phyloP scores from a whole-genome alignment of 2,888 invertebrate genomes.

The Epinotia demarniana region DNA sequence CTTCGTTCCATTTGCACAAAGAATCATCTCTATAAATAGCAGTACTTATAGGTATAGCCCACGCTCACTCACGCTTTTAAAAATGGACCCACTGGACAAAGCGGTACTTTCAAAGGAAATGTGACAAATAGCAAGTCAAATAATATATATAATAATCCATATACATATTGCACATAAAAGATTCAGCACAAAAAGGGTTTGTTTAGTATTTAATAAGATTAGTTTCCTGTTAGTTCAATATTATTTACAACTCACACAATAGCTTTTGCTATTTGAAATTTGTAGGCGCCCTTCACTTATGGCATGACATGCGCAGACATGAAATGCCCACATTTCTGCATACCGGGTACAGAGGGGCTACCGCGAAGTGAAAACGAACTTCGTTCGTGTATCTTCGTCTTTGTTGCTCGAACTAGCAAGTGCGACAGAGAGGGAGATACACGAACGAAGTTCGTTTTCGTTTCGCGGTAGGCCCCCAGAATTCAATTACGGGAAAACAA shows the following conservation, averaged over 20 bases:
- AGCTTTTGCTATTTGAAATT: constrained; percentile 15
- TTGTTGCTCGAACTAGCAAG: no score
- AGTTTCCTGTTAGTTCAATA: neutral
- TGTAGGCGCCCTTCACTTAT: neutral
- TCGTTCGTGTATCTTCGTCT: no score
- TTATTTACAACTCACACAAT: neutral
- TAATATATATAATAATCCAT: neutral
- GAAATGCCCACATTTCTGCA: constrained; percentile 12
- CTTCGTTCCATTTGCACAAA: constrained; percentile 1
- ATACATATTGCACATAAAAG: neutral
- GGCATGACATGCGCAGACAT: neutral
- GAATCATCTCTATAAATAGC: neutral
- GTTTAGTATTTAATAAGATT: neutral
- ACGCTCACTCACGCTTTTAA: neutral
- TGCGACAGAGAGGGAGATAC: no score
- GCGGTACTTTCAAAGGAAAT: neutral
- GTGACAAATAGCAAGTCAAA: neutral
- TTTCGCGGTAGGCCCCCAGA: neutral
- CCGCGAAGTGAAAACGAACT: no score
- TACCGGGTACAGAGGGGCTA: neutral
- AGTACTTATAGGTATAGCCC: neutral
- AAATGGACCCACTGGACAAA: neutral
- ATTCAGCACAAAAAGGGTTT: no score
- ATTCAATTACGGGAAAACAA: constrained; percentile 24
- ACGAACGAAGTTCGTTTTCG: no score